A percentile compares a stretch with the other conserved stretches of the same genome.
phyloP scores from a whole-genome alignment of 2,113 vertebrate species.

The Alethe diademata region DNA sequence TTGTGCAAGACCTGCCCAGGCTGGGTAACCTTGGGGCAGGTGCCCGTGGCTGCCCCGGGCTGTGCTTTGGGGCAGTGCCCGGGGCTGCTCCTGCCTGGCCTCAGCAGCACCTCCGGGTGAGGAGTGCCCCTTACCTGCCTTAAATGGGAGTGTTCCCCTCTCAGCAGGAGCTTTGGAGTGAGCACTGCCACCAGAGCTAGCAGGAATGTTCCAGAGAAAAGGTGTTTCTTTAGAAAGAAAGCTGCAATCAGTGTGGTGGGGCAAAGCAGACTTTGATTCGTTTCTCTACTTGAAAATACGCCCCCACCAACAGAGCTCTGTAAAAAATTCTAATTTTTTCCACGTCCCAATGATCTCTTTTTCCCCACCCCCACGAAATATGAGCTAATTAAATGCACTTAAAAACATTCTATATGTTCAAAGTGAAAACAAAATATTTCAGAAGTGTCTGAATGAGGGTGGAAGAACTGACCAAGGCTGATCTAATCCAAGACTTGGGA shows the following conservation, averaged over 20 bases:
- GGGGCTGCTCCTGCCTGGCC: not conserved
- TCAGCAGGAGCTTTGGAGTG: not conserved
- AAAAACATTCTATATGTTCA: not conserved
- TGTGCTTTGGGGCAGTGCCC: accelerated
- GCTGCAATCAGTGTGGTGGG: not conserved
- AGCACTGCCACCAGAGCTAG: accelerated
- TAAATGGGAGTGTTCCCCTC: not conserved
- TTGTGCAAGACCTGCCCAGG: not conserved
- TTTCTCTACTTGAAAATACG: not conserved
- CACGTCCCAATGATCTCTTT: not conserved
- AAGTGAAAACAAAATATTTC: not conserved
- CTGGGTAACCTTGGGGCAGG: conserved; percentile 38
- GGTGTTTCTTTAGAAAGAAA: not conserved
- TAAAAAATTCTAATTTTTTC: not conserved
- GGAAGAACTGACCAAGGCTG: conserved; percentile 37
- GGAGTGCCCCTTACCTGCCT: accelerated
- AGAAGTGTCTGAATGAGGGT: not conserved
- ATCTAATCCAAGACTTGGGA: not conserved
- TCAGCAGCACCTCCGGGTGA: accelerated
- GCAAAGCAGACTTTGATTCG: not conserved
- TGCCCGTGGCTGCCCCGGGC: not conserved
- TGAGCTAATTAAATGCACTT: not conserved
- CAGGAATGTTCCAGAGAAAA: not conserved
- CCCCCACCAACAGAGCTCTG: not conserved
- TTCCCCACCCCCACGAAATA: not conserved